Evolutionary conservation across 2,888 invertebrate genomes (phyloP).

Genomic region (Eristalis tenax): DNA sequence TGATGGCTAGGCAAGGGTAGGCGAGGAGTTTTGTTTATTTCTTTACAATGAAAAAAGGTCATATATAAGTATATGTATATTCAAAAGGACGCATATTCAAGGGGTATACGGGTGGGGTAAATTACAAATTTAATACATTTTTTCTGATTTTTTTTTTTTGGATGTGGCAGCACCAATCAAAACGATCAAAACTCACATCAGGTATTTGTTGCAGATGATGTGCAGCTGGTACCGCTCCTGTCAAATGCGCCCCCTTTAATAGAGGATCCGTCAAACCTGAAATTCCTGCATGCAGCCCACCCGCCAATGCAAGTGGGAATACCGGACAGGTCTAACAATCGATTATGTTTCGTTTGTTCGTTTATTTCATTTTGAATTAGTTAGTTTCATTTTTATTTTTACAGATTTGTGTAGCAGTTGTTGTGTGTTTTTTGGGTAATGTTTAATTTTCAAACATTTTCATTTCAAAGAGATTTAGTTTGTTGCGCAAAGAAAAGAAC

Average conservation of each 20-base stretch:
- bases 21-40: constrained; percentile 18
- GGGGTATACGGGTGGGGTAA: constrained; percentile 61
- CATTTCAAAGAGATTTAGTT: constrained; percentile 53
- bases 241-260: constrained; percentile 82
- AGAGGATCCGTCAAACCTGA: constrained; percentile 82
- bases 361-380: neutral
- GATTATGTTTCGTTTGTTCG: constrained; percentile 12
- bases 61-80: constrained; percentile 8
- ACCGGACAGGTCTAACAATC: constrained; percentile 80
- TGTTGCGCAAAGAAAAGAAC: constrained; percentile 72
- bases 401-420: constrained; percentile 67
- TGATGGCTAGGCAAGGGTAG: constrained; percentile 71
- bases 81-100: constrained; percentile 58
- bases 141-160: constrained; percentile 24
- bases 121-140: constrained; percentile 28
- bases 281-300: constrained; percentile 82
- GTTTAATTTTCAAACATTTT: constrained; percentile 23
- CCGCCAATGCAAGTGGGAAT: constrained; percentile 82
- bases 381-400: constrained; percentile 55
- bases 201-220: constrained; percentile 82
- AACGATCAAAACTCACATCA: constrained; percentile 81
- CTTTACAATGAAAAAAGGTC: constrained; percentile 72
- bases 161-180: constrained; percentile 78
- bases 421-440: constrained; percentile 26
- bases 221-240: constrained; percentile 81